Evolutionary conservation across 2,113 vertebrate species (phyloP), one percentile per base, ranked within the genome.

Genomic region (Daphoenositta chrysoptera): DNA sequence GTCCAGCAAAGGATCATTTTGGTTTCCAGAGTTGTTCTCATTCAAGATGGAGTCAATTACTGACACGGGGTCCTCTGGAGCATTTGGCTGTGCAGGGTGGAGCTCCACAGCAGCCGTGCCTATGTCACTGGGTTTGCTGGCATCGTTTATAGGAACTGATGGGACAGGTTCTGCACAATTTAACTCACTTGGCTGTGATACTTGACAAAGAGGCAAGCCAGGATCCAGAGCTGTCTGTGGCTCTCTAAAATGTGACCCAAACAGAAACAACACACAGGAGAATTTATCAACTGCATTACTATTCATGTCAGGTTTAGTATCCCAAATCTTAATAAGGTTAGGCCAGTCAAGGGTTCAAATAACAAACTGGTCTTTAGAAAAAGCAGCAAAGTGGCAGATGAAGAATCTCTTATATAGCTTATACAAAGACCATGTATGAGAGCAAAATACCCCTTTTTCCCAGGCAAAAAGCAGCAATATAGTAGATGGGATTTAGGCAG

Each of bases 11-110:
- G 76, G 84, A 50, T 97, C 93, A 19, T 5, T 92, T 16, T 91
- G 95, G 76, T 45, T 90, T 63, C 87, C 78, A 44, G 88, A 69
- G 56, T 11, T 91, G 88, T 88, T 95, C 85, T 98, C 97, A 0
- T 82, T 97, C 64, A 98, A 79, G 76, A 97, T 91, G 93, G 96
- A 96, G 76, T 97, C 93, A 45, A 96, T 97, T 63, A 97, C 85
- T 6, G 93, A 92, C 48, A 94, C 97, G 0, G 89, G 91, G 65
- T 98, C 97, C 58, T 98, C 97, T 7, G 92, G 37, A 71, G 92
- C 15, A 27, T 11, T 89, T 44, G 72, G 69, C 4, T 95, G 97
- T 33, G 72, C 77, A 83, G 80, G 15, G 24, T 95, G 89, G 21
- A 97, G 81, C 8, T 97, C 95, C 86, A 97, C 81, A n/a, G 91